Conservation (phyloP, 2,797 vertebrate species). For the Malacoraja senta region DNA sequence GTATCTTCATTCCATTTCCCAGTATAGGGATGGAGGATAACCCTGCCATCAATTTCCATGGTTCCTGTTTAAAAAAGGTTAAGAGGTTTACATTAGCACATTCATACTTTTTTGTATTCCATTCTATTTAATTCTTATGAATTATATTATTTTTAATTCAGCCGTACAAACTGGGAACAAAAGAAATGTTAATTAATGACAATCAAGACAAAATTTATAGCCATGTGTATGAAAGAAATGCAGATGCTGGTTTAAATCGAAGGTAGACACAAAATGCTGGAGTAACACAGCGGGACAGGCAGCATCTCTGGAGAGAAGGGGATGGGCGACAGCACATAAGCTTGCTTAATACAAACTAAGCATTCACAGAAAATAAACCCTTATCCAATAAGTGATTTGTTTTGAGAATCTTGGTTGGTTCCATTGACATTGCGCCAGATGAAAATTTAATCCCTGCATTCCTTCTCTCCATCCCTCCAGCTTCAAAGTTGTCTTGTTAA, state of each 20-base stretch:
- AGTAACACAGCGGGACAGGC: too few species aligned
- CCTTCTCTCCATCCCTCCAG: too few species aligned
- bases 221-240: too few species aligned
- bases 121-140: background rate
- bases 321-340: background rate
- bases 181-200: background rate
- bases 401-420: too few species aligned
- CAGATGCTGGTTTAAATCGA: too few species aligned
- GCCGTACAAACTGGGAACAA: background rate
- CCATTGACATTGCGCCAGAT: too few species aligned
- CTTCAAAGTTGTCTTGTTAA: too few species aligned
- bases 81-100: background rate
- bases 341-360: background rate
- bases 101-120: too few species aligned
- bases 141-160: background rate
- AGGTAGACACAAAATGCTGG: too few species aligned
- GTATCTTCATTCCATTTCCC: background rate
- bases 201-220: background rate
- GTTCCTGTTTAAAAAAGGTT: background rate
- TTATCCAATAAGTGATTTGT: too few species aligned
- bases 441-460: too few species aligned
- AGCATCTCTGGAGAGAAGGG: background rate
- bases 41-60: background rate
- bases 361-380: background rate
- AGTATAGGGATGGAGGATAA: background rate